Evolutionary conservation across 2,797 vertebrate species (phyloP), one percentile per base, ranked within the genome.

Genomic region (Aselliscus stoliczkanus): DNA sequence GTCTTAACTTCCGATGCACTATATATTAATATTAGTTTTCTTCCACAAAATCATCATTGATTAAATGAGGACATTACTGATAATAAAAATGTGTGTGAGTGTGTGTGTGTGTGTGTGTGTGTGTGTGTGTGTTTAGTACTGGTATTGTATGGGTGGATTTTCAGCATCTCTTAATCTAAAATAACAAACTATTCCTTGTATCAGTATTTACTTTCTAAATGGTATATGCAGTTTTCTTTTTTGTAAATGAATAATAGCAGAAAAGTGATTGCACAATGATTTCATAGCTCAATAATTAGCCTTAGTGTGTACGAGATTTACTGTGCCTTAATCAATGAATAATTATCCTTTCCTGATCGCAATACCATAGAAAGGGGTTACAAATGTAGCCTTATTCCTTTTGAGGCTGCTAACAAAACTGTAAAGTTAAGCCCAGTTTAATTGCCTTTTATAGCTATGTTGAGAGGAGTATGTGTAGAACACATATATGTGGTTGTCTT

Each of bases 311-410:
- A 88, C 47, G 23, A 80, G 95, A 95, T 92, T 96, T 95, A 76
- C 76, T 96, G 0, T 92, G 44, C 69, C 47, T 42, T 96, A 91
- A 96, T 96, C 90, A 96, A 90, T 94, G 84, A 94, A 94, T 96
- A 95, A 96, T 96, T 98, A 70, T 77, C 96, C 65, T 34, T 97
- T 96, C 96, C 31, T 94, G 80, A 83, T 95, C 5, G 82, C 94
- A 80, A 64, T 86, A 50, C 70, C 70, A 88, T 52, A 82, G 82
- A 72, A 97, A 42, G n/a, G 50, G 34, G 5, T 88, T 88, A 62
- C 52, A 88, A 79, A 52, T 79, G 62, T 96, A 93, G 93, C 52
- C 31, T 90, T 95, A 50, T 95, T 89, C 14, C 25, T 77, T 94
- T 95, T 93, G 88, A 95, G 75, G 29, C 13, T 98, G 39, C 37